These are phyloP conservation scores for Indicator maculatus DNA, from an alignment of 2,113 vertebrate genomes.

Conservation along the genomic window DNA sequence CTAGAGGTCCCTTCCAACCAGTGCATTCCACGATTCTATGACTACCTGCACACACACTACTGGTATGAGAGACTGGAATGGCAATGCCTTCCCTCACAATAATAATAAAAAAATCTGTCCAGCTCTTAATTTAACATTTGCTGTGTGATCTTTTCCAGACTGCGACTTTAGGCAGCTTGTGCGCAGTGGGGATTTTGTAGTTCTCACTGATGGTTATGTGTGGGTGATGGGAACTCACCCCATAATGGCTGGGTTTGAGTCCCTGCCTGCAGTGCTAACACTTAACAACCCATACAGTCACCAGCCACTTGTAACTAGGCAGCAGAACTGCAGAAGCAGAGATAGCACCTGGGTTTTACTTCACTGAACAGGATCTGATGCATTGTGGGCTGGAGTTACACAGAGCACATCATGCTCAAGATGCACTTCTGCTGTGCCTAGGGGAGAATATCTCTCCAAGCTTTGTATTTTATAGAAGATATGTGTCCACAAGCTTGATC, in stretches of 20 bases:
- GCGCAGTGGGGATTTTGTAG: not conserved
- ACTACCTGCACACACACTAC: not conserved
- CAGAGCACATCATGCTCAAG: not conserved
- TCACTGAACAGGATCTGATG: not conserved
- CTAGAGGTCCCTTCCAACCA: no score
- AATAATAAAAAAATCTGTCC: not conserved
- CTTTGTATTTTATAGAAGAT: not conserved
- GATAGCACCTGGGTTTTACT: not conserved
- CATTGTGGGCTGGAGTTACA: accelerated
- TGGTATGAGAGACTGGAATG: not conserved
- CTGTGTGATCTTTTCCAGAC: not conserved
- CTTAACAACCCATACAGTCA: not conserved
- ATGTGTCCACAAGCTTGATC: not conserved
- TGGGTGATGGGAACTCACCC: accelerated
- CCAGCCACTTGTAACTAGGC: accelerated
- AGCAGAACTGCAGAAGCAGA: not conserved
- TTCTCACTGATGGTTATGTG: not conserved
- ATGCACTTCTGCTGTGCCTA: accelerated
- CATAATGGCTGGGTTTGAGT: not conserved
- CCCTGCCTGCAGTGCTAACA: not conserved
- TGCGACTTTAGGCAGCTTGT: not conserved
- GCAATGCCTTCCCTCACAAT: not conserved
- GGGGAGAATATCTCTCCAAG: not conserved
- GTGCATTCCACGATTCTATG: no score
- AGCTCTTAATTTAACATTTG: not conserved